phyloP scores from a whole-genome alignment of 2,888 invertebrate genomes.

The Cybosia mesomella region DNA sequence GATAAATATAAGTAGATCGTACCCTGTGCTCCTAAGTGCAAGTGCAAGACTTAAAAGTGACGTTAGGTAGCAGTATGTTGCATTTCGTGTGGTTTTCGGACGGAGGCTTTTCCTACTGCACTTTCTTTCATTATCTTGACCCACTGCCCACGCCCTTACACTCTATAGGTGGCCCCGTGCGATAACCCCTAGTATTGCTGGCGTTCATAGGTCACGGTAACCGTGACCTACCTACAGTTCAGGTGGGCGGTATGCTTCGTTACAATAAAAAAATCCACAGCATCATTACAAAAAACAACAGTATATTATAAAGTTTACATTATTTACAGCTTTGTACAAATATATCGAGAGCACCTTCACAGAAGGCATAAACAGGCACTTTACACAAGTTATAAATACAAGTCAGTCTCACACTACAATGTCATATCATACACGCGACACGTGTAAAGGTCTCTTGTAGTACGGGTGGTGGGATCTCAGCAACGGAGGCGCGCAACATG shows the following conservation, averaged over 20 bases:
- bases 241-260: not conserved
- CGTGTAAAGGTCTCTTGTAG: constrained; percentile 79
- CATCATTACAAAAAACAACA: constrained; percentile 77
- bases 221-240: not conserved
- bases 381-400: constrained; percentile 46
- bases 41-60: too few relatives aligned
- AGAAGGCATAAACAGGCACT: constrained; percentile 77
- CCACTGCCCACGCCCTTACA: too few relatives aligned
- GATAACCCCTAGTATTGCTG: not conserved
- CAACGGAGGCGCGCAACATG: constrained; percentile 74
- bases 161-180: too few relatives aligned
- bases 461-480: constrained; percentile 73
- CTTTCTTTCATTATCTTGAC: not conserved
- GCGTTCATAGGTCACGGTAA: not conserved
- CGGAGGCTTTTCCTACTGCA: not conserved
- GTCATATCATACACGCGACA: constrained; percentile 74
- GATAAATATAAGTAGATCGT: too few relatives aligned
- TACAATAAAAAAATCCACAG: constrained; percentile 49
- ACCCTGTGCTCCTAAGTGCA: too few relatives aligned
- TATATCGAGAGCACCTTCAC: constrained; percentile 80
- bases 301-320: constrained; percentile 76
- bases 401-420: constrained; percentile 33
- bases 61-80: not conserved
- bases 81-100: not conserved
- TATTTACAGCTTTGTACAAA: constrained; percentile 79